phyloP scores from a whole-genome alignment of 1,140 invertebrate genomes.

The Drosophila kohkoa region DNA sequence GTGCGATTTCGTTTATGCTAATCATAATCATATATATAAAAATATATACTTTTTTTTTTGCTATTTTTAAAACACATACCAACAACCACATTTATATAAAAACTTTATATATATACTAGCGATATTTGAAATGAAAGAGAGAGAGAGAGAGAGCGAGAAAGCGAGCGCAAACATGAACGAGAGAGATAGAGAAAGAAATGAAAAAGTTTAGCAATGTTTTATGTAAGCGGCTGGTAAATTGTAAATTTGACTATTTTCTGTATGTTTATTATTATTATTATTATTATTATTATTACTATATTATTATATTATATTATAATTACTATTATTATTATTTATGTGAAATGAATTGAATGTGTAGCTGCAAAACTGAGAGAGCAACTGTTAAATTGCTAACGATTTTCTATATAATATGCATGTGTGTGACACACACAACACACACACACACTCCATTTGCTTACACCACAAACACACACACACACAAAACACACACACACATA shows the following conservation, averaged over 20 bases:
- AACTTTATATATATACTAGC: slow-evolving; percentile 46
- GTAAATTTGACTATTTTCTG: slow-evolving; percentile 43
- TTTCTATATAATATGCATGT: slow-evolving; percentile 12
- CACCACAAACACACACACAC: slow-evolving; percentile 25
- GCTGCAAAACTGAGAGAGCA: not conserved
- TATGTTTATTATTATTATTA: slow-evolving; percentile 32
- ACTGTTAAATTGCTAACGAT: slow-evolving; percentile 6
- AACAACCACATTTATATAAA: slow-evolving; percentile 46
- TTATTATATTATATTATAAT: slow-evolving; percentile 29
- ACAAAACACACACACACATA: slow-evolving; percentile 19
- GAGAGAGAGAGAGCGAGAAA: slow-evolving; percentile 1
- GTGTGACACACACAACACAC: not conserved
- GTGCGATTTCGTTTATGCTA: slow-evolving; percentile 21
- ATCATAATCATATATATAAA: slow-evolving; percentile 24
- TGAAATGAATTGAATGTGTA: slow-evolving; percentile 31
- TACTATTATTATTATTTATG: slow-evolving; percentile 42
- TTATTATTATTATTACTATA: slow-evolving; percentile 29
- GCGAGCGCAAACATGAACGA: slow-evolving; percentile 39
- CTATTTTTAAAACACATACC: slow-evolving; percentile 57
- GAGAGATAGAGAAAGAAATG: slow-evolving; percentile 13
- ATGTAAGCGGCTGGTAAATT: slow-evolving; percentile 35
- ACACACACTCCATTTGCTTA: slow-evolving; percentile 4
- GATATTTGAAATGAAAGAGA: slow-evolving; percentile 51
- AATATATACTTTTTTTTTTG: slow-evolving; percentile 46
- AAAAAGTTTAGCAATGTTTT: slow-evolving; percentile 34